These are phyloP conservation scores for Tamias sibiricus DNA, from an alignment of 2,113 vertebrate genomes.

Conservation along the genomic window DNA sequence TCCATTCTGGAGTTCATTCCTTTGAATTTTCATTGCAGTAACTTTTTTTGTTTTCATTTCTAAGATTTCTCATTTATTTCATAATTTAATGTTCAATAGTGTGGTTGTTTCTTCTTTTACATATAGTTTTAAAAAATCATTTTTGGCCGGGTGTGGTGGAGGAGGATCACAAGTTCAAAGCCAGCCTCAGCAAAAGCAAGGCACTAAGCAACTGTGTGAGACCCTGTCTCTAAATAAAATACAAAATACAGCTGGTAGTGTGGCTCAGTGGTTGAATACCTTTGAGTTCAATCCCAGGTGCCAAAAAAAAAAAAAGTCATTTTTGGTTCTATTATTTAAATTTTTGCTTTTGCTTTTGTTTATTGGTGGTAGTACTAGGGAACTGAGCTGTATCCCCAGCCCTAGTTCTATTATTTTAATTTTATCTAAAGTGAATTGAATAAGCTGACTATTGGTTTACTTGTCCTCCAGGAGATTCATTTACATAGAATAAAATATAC, in stretches of 20 bases:
- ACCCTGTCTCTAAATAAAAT: no score
- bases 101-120: background rate
- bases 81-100: background rate
- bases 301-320: no score
- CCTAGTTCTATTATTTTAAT: slow-evolving; percentile 40
- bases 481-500: background rate
- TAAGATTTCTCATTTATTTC: background rate
- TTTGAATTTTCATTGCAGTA: background rate
- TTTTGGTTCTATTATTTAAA: background rate
- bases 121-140: background rate
- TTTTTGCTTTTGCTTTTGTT: no score
- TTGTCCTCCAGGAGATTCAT: background rate
- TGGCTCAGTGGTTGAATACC: no score
- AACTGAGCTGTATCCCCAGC: no score
- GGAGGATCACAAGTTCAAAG: no score
- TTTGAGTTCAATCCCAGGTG: no score
- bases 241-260: no score
- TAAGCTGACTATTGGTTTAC: background rate
- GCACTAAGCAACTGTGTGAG: no score
- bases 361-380: no score
- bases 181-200: no score
- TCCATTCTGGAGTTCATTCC: background rate
- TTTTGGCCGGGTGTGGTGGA: no score
- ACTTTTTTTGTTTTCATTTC: background rate
- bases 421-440: background rate